These are phyloP conservation scores for Psittacula derbiana DNA, from an alignment of 2,797 vertebrate species.

Conservation along the genomic window DNA sequence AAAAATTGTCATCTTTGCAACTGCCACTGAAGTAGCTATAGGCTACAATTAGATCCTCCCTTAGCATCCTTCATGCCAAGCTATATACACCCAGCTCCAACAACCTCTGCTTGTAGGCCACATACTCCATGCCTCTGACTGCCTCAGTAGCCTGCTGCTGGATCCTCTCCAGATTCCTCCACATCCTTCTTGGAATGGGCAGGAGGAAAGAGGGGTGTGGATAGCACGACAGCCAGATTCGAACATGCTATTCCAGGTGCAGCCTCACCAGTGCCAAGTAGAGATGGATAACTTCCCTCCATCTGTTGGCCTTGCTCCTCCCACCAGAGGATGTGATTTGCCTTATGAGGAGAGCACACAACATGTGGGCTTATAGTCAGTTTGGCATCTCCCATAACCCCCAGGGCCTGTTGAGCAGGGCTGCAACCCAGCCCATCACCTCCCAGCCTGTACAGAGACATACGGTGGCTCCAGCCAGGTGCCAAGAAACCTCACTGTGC, in stretches of 20 bases:
- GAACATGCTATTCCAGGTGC: background rate
- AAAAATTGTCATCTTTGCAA: background rate
- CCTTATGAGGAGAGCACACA: background rate
- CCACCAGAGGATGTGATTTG: background rate
- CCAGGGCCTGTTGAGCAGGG: background rate
- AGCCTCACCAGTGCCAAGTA: background rate
- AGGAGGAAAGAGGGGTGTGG: background rate
- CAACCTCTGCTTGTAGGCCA: background rate
- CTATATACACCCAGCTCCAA: background rate
- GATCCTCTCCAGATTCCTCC: background rate
- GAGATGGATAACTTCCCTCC: background rate
- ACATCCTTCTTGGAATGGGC: background rate
- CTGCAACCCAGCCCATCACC: background rate
- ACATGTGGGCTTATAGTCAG: rapidly evolving
- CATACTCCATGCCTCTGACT: background rate
- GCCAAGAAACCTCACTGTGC: rapidly evolving
- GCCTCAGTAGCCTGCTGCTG: background rate
- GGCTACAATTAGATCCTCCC: background rate
- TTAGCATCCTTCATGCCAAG: background rate
- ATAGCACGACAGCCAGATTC: background rate
- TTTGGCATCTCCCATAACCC: background rate
- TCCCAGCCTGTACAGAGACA: background rate
- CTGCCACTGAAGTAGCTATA: background rate
- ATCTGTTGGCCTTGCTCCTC: background rate
- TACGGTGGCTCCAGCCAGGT: background rate